A percentile compares a stretch with the other conserved stretches of the same genome.
These are phyloP conservation scores for Yponomeuta sedellus DNA, from an alignment of 2,888 invertebrate genomes.

Conservation along the genomic window DNA sequence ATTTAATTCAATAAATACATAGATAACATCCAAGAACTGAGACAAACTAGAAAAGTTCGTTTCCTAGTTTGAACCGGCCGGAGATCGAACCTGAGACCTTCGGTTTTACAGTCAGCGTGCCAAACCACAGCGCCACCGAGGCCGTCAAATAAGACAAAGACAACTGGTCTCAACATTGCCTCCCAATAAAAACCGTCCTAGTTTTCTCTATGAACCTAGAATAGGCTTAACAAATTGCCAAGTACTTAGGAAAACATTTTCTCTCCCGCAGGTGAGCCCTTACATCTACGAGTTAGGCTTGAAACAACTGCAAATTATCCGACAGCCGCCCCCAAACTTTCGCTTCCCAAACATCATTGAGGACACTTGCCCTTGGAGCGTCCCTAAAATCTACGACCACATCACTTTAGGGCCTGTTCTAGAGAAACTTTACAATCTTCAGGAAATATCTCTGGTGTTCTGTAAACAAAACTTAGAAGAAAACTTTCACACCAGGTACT, in stretches of 20 bases:
- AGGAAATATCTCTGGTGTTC: conserved; percentile 64
- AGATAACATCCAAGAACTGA: no score
- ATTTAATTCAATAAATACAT: no score
- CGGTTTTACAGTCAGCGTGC: no score
- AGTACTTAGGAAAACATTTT: neutral
- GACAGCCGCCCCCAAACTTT: conserved; percentile 61
- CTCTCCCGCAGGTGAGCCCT: conserved; percentile 51
- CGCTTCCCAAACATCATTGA: conserved; percentile 43
- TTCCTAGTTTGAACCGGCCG: no score
- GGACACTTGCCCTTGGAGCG: conserved; percentile 57
- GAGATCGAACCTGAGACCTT: no score
- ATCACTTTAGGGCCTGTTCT: conserved; percentile 76
- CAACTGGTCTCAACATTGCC: neutral
- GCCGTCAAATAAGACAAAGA: no score
- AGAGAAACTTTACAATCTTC: conserved; percentile 65
- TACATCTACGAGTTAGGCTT: conserved; percentile 69
- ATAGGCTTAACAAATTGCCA: neutral
- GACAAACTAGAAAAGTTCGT: no score
- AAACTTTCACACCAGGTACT: conserved; percentile 75
- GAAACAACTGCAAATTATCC: conserved; percentile 71
- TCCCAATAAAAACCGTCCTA: neutral
- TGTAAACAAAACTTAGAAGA: conserved; percentile 67
- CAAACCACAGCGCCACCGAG: no score
- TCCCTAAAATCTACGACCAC: conserved; percentile 68
- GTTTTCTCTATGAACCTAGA: neutral